Conservation (phyloP, 2,888 invertebrate genomes). For the Ennomos erosarius region DNA sequence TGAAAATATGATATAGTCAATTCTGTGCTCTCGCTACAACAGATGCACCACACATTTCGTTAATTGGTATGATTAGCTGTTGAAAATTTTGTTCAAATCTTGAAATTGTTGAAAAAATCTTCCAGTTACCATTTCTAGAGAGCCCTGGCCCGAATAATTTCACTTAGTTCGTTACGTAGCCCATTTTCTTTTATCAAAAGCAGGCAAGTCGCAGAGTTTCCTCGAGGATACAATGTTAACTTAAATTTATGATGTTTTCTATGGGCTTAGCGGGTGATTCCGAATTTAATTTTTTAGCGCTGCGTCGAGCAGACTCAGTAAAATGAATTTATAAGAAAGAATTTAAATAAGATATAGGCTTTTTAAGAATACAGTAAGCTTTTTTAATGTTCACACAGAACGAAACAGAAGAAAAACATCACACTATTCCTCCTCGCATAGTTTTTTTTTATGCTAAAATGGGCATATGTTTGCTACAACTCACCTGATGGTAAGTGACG, state of each 20-base stretch:
- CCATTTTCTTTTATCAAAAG: conserved; percentile 54
- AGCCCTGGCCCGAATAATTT: conserved; percentile 19
- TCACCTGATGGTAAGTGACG: too few species aligned
- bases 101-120: not conserved
- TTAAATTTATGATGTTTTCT: conserved; percentile 57
- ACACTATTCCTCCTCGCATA: too few species aligned
- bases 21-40: too few species aligned
- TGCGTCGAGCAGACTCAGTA: conserved; percentile 21
- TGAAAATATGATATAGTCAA: too few species aligned
- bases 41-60: too few species aligned
- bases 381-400: too few species aligned
- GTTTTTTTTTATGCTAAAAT: too few species aligned
- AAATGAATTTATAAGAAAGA: conserved; percentile 17
- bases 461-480: too few species aligned
- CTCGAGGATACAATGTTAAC: conserved; percentile 58
- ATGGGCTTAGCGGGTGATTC: conserved; percentile 52
- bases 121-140: conserved; percentile 5
- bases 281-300: conserved; percentile 57
- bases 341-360: conserved; percentile 7
- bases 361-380: not conserved
- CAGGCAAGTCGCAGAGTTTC: conserved; percentile 59
- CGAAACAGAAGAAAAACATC: too few species aligned
- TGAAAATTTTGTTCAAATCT: too few species aligned
- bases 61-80: too few species aligned
- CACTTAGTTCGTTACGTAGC: conserved; percentile 42